Conservation (phyloP, 2,888 invertebrate genomes). For the Balanococcus diminutus region DNA sequence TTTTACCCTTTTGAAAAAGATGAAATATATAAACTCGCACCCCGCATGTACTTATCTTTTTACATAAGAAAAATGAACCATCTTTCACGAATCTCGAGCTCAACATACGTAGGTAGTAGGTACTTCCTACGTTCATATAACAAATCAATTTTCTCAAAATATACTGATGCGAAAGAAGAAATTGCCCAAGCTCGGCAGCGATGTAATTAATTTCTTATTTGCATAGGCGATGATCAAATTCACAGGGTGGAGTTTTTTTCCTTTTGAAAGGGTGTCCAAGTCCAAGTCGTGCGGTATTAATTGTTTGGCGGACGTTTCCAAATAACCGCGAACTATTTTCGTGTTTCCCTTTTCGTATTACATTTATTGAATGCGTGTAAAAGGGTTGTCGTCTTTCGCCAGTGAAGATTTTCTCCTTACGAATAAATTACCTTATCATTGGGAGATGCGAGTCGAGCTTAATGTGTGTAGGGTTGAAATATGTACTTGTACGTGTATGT, state of each 20-base stretch:
- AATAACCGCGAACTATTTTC: neutral
- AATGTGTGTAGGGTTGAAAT: neutral
- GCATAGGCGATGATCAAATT: neutral
- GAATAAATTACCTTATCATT: conserved; percentile 1
- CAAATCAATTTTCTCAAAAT: neutral
- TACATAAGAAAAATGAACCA: neutral
- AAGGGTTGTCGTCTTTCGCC: neutral
- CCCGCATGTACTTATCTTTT: no score
- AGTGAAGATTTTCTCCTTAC: neutral
- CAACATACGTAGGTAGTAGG: no score
- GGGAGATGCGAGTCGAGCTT: neutral
- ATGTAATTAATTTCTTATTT: neutral
- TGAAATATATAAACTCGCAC: neutral
- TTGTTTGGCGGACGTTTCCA: neutral
- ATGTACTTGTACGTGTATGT: no score
- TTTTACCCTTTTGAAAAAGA: neutral
- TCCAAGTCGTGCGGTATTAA: neutral
- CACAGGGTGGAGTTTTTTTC: neutral
- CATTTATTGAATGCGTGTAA: neutral
- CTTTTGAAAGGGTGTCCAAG: neutral
- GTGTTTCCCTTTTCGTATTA: neutral
- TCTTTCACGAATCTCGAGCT: neutral
- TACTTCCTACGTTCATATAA: neutral
- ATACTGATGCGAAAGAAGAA: neutral
- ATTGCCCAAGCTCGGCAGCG: neutral